Base-by-base conservation (phyloP, 92 coral and sea anemone species). In the Hydrozoanthus gracilis region DNA sequence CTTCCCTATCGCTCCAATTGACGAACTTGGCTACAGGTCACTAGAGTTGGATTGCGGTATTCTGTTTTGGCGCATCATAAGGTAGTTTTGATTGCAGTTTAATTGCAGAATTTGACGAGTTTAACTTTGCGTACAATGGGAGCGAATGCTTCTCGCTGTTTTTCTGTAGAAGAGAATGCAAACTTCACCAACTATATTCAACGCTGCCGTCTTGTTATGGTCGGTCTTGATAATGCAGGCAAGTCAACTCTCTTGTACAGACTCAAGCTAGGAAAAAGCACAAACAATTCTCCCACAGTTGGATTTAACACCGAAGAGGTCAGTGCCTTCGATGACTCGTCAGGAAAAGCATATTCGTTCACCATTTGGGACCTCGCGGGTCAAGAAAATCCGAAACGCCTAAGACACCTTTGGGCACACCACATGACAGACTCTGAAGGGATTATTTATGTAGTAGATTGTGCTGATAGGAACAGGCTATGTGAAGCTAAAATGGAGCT, bases 161-260 rank as follows among this genome's bases (percentile, higher is more conserved):
- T 4, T 27, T 44, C 3, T 79, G 73, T 35, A 62, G 50, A 11
- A 18, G 49, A 67, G 11, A 80, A 39, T 15, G 51, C 6, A 17
- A 15, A 17, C 44, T 47, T 6, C n/a, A 20, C 11, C 10, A 16
- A 9, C 50, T 46, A 5, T 12, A 4, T 1, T 5, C n/a, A 80
- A 27, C 85, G 62, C 27, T 64, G 64, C 55, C 73, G 60, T 62
- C 47, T 66, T 80, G 70, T 80, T 48, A 65, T 80, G 74, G 62
- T 80, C 4, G 75, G 85, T 49, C 74, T 65, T 4, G 75, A 80
- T 60, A 65, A 65, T 44, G 85, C 85, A 17, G 85, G 85, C 56
- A 80, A 80, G 18, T 66, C 75, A 14, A 80, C 85, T 0, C 27
- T 80, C 58, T 48, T 80, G 61, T 48, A 65, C 61, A 65, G 48